phyloP scores from a whole-genome alignment of 2,113 vertebrate species.

The Odontesthes bonariensis region DNA sequence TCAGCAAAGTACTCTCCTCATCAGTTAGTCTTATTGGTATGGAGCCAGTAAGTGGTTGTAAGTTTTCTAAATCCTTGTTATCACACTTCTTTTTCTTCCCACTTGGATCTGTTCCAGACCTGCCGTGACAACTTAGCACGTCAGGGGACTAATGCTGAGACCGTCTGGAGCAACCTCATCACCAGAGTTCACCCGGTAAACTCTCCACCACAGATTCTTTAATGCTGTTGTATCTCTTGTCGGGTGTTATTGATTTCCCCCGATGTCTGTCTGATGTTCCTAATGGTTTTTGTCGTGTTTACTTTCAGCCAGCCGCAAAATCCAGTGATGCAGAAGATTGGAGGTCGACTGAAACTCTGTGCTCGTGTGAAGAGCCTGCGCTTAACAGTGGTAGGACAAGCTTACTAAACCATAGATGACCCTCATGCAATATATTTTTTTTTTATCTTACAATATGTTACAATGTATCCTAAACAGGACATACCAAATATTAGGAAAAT shows the following conservation, averaged over 20 bases:
- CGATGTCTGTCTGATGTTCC: neutral
- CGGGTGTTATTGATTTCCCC: neutral
- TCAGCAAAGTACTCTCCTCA: neutral
- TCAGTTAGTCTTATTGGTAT: no score
- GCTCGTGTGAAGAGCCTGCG: constrained; percentile 49
- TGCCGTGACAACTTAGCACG: constrained; percentile 84
- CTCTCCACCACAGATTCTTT: neutral
- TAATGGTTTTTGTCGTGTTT: neutral
- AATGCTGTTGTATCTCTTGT: neutral
- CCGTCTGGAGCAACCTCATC: constrained; percentile 82
- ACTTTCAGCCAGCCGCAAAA: constrained; percentile 56
- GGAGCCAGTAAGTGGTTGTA: no score
- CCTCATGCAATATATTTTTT: constrained; percentile 59
- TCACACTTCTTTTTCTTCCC: constrained; percentile 6
- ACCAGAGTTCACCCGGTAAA: constrained; percentile 78
- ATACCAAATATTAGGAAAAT: constrained; percentile 14
- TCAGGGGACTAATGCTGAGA: constrained; percentile 83
- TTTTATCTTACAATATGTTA: neutral
- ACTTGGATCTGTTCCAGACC: constrained; percentile 71
- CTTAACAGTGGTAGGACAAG: constrained; percentile 68
- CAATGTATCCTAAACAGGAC: neutral
- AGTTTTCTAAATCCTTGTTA: neutral
- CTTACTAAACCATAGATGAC: constrained; percentile 28
- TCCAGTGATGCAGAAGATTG: constrained; percentile 37
- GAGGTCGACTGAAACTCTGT: constrained; percentile 24